A percentile compares a stretch with the other conserved stretches of the same genome.
Conservation (phyloP, 1,140 invertebrate genomes). For the Gonioctena quinquepunctata region DNA sequence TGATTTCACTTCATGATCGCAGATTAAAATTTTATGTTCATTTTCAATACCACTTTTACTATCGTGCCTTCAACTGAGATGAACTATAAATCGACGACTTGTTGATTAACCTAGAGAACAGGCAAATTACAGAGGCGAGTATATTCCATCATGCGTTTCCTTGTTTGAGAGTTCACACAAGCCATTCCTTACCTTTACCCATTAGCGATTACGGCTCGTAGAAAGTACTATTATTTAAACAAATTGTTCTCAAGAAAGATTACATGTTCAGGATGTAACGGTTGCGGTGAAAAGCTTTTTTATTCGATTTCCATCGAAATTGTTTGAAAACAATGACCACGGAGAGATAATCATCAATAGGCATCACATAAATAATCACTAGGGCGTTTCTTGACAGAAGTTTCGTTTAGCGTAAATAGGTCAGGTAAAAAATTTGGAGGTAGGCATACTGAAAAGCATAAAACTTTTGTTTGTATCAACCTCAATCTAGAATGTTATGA, state of each 20-base stretch:
- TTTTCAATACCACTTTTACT: neutral
- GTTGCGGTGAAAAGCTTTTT: neutral
- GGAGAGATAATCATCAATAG: neutral
- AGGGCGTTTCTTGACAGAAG: neutral
- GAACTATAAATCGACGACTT: neutral
- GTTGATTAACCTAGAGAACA: neutral
- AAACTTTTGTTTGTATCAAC: no score
- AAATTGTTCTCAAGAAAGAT: neutral
- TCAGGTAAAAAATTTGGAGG: no score
- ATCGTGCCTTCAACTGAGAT: neutral
- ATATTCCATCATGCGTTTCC: neutral
- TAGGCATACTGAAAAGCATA: no score
- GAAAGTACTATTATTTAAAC: slow-evolving; percentile 8
- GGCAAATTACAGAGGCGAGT: neutral
- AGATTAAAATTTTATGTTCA: neutral
- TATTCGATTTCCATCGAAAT: neutral
- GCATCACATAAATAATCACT: neutral
- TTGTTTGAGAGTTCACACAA: neutral
- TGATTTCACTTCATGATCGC: neutral
- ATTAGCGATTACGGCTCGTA: slow-evolving; percentile 1
- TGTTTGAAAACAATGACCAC: neutral
- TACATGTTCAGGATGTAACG: slow-evolving; percentile 8
- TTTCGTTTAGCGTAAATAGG: no score
- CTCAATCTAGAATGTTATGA: no score
- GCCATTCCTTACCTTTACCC: neutral